phyloP scores from a whole-genome alignment of 2,113 vertebrate genomes.

The Phalacrocorax aristotelis region DNA sequence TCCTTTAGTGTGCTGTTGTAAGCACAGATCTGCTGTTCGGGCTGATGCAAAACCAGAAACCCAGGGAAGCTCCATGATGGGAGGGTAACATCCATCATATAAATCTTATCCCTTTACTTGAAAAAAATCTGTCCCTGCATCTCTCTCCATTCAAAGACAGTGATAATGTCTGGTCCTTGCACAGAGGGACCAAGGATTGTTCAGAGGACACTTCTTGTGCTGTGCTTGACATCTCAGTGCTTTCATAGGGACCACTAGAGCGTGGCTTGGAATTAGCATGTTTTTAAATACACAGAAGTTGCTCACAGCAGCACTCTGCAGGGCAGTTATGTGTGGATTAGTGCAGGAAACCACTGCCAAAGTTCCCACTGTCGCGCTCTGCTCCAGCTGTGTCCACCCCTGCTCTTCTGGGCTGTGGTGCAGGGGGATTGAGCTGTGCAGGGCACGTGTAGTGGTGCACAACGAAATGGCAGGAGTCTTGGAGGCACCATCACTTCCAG shows the following conservation, averaged over 20 bases:
- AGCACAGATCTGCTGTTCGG: neutral
- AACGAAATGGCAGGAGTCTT: neutral
- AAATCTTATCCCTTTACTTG: neutral
- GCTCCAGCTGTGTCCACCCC: neutral
- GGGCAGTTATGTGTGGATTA: neutral
- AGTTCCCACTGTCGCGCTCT: neutral
- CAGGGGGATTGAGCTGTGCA: neutral
- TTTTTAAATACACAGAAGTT: neutral
- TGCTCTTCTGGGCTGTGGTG: neutral
- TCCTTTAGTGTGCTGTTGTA: neutral
- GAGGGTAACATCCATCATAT: neutral
- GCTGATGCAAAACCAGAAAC: neutral
- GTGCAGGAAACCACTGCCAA: neutral
- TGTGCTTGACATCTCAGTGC: neutral
- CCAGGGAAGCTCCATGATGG: neutral
- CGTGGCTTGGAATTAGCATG: neutral
- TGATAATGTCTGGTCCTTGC: neutral
- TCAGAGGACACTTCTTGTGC: neutral
- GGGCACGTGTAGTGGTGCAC: neutral
- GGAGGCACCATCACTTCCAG: neutral
- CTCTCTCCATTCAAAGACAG: neutral
- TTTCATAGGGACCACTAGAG: neutral
- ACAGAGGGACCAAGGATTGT: neutral
- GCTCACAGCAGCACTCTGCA: neutral
- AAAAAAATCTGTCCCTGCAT: neutral